Base-by-base conservation (phyloP, 2,888 invertebrate genomes). In the Epinotia ramella region DNA sequence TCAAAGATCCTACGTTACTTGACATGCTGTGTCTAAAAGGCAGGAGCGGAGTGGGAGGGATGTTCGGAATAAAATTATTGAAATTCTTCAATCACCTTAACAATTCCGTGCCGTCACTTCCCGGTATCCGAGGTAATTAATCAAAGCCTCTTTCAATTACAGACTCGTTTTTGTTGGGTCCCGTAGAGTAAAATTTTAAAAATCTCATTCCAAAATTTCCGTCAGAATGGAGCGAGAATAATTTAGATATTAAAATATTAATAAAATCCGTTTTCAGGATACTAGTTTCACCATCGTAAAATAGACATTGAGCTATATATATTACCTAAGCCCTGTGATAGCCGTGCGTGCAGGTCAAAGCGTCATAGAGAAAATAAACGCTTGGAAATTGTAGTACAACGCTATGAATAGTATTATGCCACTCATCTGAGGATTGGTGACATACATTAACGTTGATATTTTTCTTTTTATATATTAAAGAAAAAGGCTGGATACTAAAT, bases 21-120 rank as follows among this genome's bases (percentile, higher is more conserved):
- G 16, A 16, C 16, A 2, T 24, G n/a, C 59, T 13, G 28, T n/a
- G 46, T 20, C 3, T 68, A 9, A 20, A 59, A 28, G 28, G 16
- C 44, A 59, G 24, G 44, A 44, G 59, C 59, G 20, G 13, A 59
- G 20, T 16, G 46, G 24, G 49, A 11, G 18, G 57, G 57, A 49
- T 68, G 56, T 59, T 73, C 59, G 53, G 53, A 70, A 70, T 70
- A 65, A 71, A 70, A 75, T 75, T 75, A 75, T 75, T 75, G 70
- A 75, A 71, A 75, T 75, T 75, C 70, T 71, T 75, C 70, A 70
- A 75, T 75, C 70, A 70, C 70, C 70, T 70, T 60, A 66, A 70
- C 65, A 70, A 65, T 65, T 68, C 62, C 57, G 60, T 44, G 59
- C 53, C 60, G 75, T 75, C 75, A 75, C 70, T 66, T 70, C 24